Evolutionary conservation across 2,888 invertebrate genomes (phyloP), one percentile per base, ranked within the genome.

Genomic region (Phyllotreta cruciferae): DNA sequence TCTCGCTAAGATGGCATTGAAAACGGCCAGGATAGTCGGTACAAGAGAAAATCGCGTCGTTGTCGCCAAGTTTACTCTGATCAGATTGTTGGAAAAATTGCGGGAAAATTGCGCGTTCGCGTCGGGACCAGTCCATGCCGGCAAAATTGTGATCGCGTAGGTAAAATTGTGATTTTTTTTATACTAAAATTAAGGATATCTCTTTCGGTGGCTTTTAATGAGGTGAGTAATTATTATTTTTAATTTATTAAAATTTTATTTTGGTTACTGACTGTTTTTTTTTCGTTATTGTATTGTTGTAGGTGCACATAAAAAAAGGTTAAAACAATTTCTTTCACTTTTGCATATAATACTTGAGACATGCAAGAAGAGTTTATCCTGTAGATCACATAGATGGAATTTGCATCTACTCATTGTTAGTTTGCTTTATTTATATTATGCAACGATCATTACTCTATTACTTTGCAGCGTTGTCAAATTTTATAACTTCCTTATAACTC

Each of bases 381-480:
- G 57, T 57, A 57, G 57, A 57, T 57, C 57, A 57, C 62, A n/a
- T n/a, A 50, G 56, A 62, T 62, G 54, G 42, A 56, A 56, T 62
- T 62, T 50, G 56, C 62, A 55, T 50, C 50, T 45, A 39, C 38
- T 39, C n/a, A 37, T 50, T 47, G 24, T 56, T 44, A 56, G 35
- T 62, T 56, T 50, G 55, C 36, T 56, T 61, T 50, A 34, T 50
- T 55, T 50, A 50, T 24, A 50, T 62, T 62, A 56, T 62, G 62
- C 56, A 56, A 52, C 53, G 38, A 38, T 13, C 39, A 55, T 47
- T 57, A 36, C 45, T 57, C 57, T 49, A 38, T 38, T 34, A 57
- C 39, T 49, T 44, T 45, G 11, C 56, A n/a, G 36, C 13, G 56
- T 56, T 56, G 56, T 24, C 56, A 49, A 34, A 39, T 49, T 34